Base-by-base conservation (phyloP, 2,797 vertebrate genomes). In the Sebastes taczanowskii region DNA sequence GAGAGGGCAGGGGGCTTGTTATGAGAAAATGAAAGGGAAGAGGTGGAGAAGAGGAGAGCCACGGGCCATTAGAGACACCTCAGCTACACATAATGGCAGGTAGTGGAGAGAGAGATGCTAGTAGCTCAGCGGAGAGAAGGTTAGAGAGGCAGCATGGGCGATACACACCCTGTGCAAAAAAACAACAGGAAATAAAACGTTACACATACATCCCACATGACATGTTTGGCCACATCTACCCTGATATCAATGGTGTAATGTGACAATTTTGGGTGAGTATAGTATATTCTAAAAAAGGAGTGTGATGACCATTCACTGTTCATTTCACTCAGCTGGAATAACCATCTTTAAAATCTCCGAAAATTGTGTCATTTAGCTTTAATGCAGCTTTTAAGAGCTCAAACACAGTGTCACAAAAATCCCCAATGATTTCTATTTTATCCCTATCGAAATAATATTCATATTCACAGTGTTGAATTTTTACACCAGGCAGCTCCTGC, bases 21-120 rank as follows among this genome's bases (percentile, higher is more conserved):
- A 94, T 88, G 91, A 93, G 94, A 93, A 93, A 95, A 95, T 94
- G 90, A 91, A 92, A 91, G 94, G 92, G 89, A 90, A 90, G 89
- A 94, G 92, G 91, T 94, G 93, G 92, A 86, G 85, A 87, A 89
- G 93, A 89, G 86, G 81, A 88, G 86, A 81, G 87, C 83, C 85
- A 92, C 42, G 61, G 92, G 84, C 91, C 90, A 93, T 91, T 93
- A 93, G 77, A 92, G 85, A 81, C 86, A 92, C 87, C 88, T 89
- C 84, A 58, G 84, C 77, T 69, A 71, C 81, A 92, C 81, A 88
- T 90, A 89, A 92, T 89, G 84, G 84, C 85, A 90, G 88, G 76
- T 79, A 72, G 79, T 56, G 73, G 59, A 67, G 62, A 81, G 81
- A 80, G 58, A 73, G 76, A 80, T 4, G 64, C 67, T 49, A 84